Conservation (phyloP, 1,140 invertebrate species). For the Zaprionus taronus region DNA sequence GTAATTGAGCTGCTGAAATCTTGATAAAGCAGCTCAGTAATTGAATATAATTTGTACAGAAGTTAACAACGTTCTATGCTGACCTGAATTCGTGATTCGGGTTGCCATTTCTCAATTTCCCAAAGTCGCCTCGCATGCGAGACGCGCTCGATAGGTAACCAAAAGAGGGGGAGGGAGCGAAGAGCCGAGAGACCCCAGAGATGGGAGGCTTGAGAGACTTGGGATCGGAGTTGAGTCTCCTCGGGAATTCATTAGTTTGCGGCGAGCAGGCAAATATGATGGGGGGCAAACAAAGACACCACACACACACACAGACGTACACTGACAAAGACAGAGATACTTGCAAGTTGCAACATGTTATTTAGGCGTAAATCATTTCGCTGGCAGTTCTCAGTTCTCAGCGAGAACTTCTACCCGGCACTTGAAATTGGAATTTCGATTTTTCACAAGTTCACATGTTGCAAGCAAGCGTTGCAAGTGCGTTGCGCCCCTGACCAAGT, state of each 20-base stretch:
- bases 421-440: slow-evolving; percentile 77
- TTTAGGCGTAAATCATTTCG: slow-evolving; percentile 80
- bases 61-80: slow-evolving; percentile 47
- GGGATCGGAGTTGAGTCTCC: background rate
- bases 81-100: slow-evolving; percentile 54
- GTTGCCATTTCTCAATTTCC: slow-evolving; percentile 42
- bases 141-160: background rate
- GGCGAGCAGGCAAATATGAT: slow-evolving; percentile 26
- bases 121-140: slow-evolving; percentile 10
- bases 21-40: slow-evolving; percentile 71
- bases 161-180: no score
- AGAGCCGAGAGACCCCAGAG: background rate
- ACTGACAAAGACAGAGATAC: slow-evolving; percentile 19
- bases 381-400: slow-evolving; percentile 38
- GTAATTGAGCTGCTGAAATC: slow-evolving; percentile 76
- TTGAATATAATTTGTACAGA: slow-evolving; percentile 77
- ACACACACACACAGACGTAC: background rate
- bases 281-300: slow-evolving; percentile 1
- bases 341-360: slow-evolving; percentile 77
- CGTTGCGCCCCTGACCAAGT: slow-evolving; percentile 48
- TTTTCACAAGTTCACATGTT: slow-evolving; percentile 83
- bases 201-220: background rate
- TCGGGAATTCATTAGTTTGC: background rate
- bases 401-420: slow-evolving; percentile 10
- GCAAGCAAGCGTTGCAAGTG: slow-evolving; percentile 53